Percentiles rank a stretch among this genome's conserved stretches.
Conservation (phyloP, 2,888 invertebrate species). For the Mellilla xanthometata region DNA sequence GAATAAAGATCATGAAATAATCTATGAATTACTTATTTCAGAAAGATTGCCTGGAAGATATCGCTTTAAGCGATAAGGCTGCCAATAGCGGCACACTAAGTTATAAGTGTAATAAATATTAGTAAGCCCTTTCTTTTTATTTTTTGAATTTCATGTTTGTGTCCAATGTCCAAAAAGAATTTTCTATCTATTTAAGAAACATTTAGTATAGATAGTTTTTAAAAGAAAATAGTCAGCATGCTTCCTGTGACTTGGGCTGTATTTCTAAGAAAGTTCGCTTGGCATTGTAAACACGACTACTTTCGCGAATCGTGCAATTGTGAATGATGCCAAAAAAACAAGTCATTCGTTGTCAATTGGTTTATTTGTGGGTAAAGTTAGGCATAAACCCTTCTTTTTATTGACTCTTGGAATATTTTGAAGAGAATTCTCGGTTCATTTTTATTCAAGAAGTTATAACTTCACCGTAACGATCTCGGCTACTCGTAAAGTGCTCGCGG, state of each 20-base stretch:
- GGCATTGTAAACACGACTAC: constrained; percentile 65
- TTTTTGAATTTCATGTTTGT: too few species aligned
- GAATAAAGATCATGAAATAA: too few species aligned
- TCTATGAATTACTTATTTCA: too few species aligned
- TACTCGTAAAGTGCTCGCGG: neutral
- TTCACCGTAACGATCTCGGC: neutral
- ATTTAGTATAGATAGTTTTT: too few species aligned
- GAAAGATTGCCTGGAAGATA: too few species aligned
- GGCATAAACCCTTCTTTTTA: constrained; percentile 34
- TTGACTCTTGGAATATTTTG: constrained; percentile 24
- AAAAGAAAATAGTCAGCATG: too few species aligned
- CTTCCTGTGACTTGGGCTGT: constrained; percentile 30
- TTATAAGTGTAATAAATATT: too few species aligned
- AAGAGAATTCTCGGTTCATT: constrained; percentile 17
- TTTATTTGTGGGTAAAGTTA: constrained; percentile 52
- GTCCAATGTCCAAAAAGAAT: too few species aligned
- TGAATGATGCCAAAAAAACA: constrained; percentile 62
- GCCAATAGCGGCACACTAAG: too few species aligned
- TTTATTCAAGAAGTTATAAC: constrained; percentile 16
- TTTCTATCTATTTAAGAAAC: too few species aligned
- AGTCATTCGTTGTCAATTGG: constrained; percentile 58
- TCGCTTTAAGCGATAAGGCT: too few species aligned
- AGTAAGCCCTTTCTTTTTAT: too few species aligned
- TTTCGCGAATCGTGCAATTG: constrained; percentile 53
- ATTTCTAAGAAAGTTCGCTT: constrained; percentile 46